Percentiles rank a stretch among this genome's conserved stretches.
These are phyloP conservation scores for Poicephalus meyeri DNA, from an alignment of 2,113 vertebrate species.

Conservation along the genomic window DNA sequence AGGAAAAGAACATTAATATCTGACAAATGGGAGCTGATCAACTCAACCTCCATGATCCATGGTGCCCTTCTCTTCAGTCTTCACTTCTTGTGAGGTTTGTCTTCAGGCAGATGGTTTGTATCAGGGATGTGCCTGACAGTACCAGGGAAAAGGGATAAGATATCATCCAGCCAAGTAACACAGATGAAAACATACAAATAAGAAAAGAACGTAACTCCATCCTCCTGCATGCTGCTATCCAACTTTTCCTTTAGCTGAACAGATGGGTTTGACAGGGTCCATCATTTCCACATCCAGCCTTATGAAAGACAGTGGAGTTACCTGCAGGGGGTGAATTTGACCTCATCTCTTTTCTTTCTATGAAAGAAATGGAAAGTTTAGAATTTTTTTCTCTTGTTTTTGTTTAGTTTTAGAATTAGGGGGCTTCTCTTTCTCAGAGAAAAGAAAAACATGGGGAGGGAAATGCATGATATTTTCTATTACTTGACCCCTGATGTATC, in stretches of 20 bases:
- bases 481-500: constrained; percentile 46
- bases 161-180: not conserved
- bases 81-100: not conserved
- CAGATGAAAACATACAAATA: not conserved
- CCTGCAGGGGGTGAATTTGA: not conserved
- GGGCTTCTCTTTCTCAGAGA: constrained; percentile 58
- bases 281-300: not conserved
- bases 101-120: not conserved
- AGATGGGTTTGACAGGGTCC: not conserved
- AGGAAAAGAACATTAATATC: not conserved
- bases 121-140: not conserved
- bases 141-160: not conserved
- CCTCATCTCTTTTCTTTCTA: constrained; percentile 84
- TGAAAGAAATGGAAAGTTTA: constrained; percentile 82
- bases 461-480: constrained; percentile 75
- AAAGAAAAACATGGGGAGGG: not conserved
- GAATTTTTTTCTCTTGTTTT: not conserved
- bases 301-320: not conserved
- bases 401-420: constrained; percentile 66
- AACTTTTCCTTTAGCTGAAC: constrained; percentile 39
- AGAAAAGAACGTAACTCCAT: not conserved
- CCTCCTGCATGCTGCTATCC: constrained; percentile 77
- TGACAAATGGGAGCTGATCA: not conserved
- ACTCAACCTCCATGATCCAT: not conserved
- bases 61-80: not conserved